Conservation (phyloP, 2,113 vertebrate genomes). For the Cryptomyrus ogoouensis region DNA sequence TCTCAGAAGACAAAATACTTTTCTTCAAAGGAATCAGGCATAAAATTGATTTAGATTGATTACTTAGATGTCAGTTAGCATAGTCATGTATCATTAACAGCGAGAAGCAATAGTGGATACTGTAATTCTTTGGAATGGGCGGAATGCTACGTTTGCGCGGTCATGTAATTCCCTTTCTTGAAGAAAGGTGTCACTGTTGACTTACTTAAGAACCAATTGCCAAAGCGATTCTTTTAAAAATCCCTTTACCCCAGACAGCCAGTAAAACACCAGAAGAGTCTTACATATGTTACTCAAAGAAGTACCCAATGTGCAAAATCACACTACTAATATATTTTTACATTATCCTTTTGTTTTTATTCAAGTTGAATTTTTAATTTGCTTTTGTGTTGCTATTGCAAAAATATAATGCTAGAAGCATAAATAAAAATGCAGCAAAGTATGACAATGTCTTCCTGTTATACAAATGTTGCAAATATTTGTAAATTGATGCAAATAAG, state of each 20-base stretch:
- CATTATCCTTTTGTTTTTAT: neutral
- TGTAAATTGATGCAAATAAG: neutral
- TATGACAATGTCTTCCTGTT: neutral
- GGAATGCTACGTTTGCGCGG: neutral
- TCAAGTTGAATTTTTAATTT: neutral
- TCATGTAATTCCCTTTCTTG: constrained; percentile 47
- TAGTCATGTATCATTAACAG: neutral
- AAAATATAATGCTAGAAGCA: neutral
- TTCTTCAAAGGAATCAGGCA: neutral
- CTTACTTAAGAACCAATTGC: constrained; percentile 47
- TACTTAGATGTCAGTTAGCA: neutral
- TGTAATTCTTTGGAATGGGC: neutral
- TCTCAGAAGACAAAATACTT: neutral
- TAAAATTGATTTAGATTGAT: neutral
- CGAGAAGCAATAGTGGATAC: neutral
- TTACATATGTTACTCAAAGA: neutral
- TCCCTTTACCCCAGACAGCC: neutral
- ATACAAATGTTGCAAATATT: neutral
- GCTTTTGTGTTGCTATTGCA: neutral
- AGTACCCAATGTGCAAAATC: neutral
- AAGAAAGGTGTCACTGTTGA: constrained; percentile 72
- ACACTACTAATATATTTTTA: neutral
- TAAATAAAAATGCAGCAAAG: neutral
- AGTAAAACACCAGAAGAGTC: neutral
- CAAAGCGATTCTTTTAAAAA: neutral